Base-by-base conservation (phyloP, 2,888 invertebrate species). In the Phyllotreta striolata region DNA sequence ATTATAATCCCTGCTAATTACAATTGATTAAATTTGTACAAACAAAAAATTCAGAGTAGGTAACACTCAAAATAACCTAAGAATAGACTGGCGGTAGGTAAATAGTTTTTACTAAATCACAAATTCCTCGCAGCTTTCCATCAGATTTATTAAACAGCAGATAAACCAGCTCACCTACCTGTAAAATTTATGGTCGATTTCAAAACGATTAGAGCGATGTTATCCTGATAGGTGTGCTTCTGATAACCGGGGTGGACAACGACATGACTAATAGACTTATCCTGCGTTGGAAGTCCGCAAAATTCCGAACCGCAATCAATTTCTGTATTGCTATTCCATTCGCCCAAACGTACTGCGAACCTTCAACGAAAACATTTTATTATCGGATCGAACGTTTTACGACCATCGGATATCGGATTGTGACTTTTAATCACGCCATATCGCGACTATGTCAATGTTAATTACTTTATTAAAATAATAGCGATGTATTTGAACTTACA, bases 181-280 rank as follows among this genome's bases (percentile, higher is more conserved):
- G 88, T 86, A 74, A 85, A 89, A 77, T 86, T 86, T 55, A 92
- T 87, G 43, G 88, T 86, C 0, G 88, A 85, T 79, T 88, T 87
- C 1, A 92, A 82, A 59, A 91, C 87, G 47, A 93, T 81, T 56
- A 93, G 82, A 0, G 92, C 92, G 69, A 93, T 88, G 76, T 93
- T 91, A 73, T 91, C 88, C 24, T 79, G 78, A 68, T 81, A 86
- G 9, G 78, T 83, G 13, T 80, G 73, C 81, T 84, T 88, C 68
- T 85, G 87, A 74, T 91, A 92, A 40, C 88, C 88, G 0, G 92
- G 91, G 81, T 93, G 91, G 0, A 92, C 89, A 63, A 92, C 85
- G 0, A 92, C 89, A 75, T 88, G 89, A 69, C 89, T 90, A 55
- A 92, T 88, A 68, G 88, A 86, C 71, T 91, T 85, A 67, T 89